Evolutionary conservation across 1,140 invertebrate genomes (phyloP), one percentile per base, ranked within the genome.

Genomic region (Drosophila willistoni): DNA sequence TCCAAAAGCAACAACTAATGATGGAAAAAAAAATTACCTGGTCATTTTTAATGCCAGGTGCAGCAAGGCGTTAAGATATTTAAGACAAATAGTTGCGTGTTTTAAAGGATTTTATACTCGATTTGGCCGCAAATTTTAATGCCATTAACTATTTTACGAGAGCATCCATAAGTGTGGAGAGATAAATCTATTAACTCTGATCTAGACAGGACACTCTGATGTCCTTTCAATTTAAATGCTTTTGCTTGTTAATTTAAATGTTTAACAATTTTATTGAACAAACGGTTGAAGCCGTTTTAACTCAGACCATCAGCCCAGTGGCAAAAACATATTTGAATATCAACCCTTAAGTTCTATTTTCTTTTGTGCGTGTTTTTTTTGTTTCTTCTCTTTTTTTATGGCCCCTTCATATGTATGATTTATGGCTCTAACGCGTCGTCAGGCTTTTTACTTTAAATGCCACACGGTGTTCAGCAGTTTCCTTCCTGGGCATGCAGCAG

Each of bases 401-500:
- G 67, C 66, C 67, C 67, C 68, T 67, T 66, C 44, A 13, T 44
- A 17, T 39, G 36, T 71, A 77, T 87, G 83, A 87, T 87, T 87
- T 89, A 87, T 87, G 76, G 54, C 42, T 54, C 47, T 41, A 25
- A 67, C 55, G 41, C 62, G 77, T 68, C 66, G 57, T 67, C 78
- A 71, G 81, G 60, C 61, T 64, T 83, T 82, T 73, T 78, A 78
- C 73, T 81, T 81, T 64, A 82, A 82, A 66, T 73, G 78, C 68
- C 64, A 59, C 65, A 59, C 72, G 66, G 59, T 13, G 29, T 25
- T 25, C 29, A 12, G 51, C 33, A 55, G 63, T 56, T 51, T 51
- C 33, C 34, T 59, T 59, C 33, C 56, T 59, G 56, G 56, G 33
- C 36, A 59, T 59, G 56, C 33, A 19, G 63, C 9, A 19, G 63